phyloP scores from a whole-genome alignment of 2,113 vertebrate genomes.

The Boulengeromyrus knoepffleri region DNA sequence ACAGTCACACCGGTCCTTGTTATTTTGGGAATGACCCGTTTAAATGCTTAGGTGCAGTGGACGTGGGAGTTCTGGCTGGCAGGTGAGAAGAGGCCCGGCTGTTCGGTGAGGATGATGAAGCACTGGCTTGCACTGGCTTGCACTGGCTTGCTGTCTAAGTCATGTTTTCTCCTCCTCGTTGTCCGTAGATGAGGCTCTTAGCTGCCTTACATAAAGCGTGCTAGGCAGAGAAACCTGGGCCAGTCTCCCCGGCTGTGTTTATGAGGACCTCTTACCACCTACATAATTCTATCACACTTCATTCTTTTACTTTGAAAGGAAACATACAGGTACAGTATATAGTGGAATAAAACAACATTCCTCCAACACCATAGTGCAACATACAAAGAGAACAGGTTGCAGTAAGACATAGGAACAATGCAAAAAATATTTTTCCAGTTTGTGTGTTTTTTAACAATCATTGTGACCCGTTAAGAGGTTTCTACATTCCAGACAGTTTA shows the following conservation, averaged over 20 bases:
- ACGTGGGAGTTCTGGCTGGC: background rate
- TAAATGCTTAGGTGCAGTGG: background rate
- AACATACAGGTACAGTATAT: background rate
- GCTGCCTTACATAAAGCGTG: background rate
- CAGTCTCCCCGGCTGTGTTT: background rate
- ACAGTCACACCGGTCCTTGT: background rate
- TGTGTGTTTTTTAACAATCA: background rate
- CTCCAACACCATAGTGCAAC: background rate
- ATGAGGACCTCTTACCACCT: background rate
- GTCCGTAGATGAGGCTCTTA: background rate
- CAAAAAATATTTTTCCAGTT: background rate
- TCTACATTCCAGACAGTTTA: slow-evolving; percentile 14
- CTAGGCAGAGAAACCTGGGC: background rate
- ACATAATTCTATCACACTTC: background rate
- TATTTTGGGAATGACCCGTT: background rate
- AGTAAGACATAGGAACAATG: background rate
- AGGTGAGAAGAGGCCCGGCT: background rate
- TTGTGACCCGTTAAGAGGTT: background rate
- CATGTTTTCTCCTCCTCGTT: background rate
- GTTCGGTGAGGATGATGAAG: background rate
- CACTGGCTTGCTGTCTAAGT: background rate
- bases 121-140: background rate
- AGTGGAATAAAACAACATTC: background rate
- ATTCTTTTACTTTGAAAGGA: background rate
- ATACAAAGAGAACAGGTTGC: background rate